Evolutionary conservation across 2,113 vertebrate genomes (phyloP), one percentile per base, ranked within the genome.

Genomic region (Solea senegalensis): DNA sequence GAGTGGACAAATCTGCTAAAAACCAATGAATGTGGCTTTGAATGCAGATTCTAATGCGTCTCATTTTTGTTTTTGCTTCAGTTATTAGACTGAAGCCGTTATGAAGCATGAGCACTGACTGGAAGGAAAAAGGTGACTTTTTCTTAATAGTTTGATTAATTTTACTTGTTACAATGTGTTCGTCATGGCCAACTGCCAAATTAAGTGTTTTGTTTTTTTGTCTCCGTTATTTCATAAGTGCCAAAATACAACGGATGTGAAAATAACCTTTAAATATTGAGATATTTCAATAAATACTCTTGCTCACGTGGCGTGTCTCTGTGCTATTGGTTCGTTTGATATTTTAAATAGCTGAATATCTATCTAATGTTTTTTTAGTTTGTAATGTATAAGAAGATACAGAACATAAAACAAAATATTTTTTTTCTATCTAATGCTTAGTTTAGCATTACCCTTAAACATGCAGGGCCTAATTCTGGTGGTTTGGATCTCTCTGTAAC

Each of bases 281-380:
- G 76, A 62, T 27, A 84, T 78, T 91, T 91, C 78, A 93, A 90
- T 92, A 92, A 92, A 92, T 68, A 76, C 80, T 85, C 59, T 52
- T 89, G 76, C 88, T 82, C 60, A 84, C 65, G 67, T 7, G 1
- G 0, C 15, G 39, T 45, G 3, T 50, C n/a, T 55, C 11, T 85
- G 44, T 52, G 9, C 26, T 0, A 45, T 8, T n/a, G 8, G 16
- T 3, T 3, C 21, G 10, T 44, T 44, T 44, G 34, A 34, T 0
- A 34, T 44, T 21, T 44, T 44, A 44, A 44, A 52, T 52, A 9
- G 11, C 21, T 52, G 8, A 7, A 21, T 52, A 52, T 52, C 50
- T 26, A 16, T 27, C 34, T 34, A 34, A 34, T 34, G 34, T 34
- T 34, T 2, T 5, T 5, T 34, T 2, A 34, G 34, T 34, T 34